Evolutionary conservation across 35 echinoderm and acorn worm genomes (phyloP).

Genomic region (Heliocidaris erythrogramma): DNA sequence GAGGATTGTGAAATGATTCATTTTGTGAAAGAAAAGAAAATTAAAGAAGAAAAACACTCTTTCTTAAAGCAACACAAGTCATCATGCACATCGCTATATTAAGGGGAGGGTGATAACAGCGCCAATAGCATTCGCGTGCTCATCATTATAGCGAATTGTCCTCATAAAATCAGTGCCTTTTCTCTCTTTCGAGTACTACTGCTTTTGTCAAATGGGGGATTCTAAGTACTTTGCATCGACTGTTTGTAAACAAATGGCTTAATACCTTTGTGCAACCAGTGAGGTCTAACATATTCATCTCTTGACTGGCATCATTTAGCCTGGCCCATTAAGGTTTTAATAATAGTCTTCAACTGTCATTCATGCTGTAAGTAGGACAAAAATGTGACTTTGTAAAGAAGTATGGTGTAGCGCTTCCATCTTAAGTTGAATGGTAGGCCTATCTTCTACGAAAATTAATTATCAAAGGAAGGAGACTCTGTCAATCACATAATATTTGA

Average conservation of each 20-base stretch:
- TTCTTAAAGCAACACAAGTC: no score
- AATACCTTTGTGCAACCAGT: not conserved
- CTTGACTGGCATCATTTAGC: not conserved
- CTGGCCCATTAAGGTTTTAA: not conserved
- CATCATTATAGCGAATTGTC: not conserved
- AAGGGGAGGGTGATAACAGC: no score
- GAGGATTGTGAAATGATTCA: no score
- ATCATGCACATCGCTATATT: no score
- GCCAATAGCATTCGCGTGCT: not conserved
- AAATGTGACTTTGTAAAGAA: not conserved
- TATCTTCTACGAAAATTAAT: not conserved
- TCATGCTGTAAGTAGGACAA: not conserved
- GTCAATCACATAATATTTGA: not conserved
- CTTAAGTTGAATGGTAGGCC: not conserved
- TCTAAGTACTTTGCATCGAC: not conserved
- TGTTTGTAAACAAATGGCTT: constrained; percentile 3
- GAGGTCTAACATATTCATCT: not conserved
- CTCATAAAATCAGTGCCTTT: not conserved
- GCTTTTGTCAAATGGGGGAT: not conserved
- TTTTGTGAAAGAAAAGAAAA: no score
- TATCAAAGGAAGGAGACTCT: not conserved
- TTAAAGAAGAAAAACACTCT: no score
- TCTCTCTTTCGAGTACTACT: not conserved
- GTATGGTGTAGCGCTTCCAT: not conserved
- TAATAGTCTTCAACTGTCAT: not conserved